These are phyloP conservation scores for Latrodectus elegans DNA, from an alignment of 2,888 invertebrate species.

Conservation along the genomic window DNA sequence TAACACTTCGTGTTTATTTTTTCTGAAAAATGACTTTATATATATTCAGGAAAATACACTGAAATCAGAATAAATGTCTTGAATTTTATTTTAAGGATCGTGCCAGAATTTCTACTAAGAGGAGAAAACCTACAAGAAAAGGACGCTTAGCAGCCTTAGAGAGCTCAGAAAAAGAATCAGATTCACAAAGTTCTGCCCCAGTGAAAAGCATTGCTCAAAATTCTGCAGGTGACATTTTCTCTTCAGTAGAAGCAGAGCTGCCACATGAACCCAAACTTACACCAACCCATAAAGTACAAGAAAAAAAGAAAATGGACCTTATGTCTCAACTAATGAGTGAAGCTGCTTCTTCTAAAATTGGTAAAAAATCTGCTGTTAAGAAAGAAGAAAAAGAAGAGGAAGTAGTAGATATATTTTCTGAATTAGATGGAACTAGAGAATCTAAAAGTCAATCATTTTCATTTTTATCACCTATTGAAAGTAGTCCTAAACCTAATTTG, in stretches of 20 bases:
- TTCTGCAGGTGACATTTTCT: conserved; percentile 27
- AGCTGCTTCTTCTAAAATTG: conserved; percentile 39
- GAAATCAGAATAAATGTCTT: background rate
- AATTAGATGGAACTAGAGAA: conserved; percentile 4
- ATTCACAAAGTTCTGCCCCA: background rate
- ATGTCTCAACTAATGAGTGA: conserved; percentile 60
- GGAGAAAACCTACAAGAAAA: conserved; percentile 59
- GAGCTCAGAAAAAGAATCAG: conserved; percentile 34
- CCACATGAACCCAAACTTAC: background rate
- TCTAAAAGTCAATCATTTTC: conserved; percentile 47
- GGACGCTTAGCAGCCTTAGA: conserved; percentile 51
- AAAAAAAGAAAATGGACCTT: conserved; percentile 59
- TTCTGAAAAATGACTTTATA: too few species aligned
- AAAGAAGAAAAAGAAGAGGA: conserved; percentile 47
- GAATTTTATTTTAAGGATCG: conserved; percentile 37
- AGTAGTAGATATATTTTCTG: conserved; percentile 49
- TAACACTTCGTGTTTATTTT: too few species aligned
- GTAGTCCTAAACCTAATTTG: background rate
- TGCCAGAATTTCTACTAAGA: conserved; percentile 52
- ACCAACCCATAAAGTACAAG: conserved; percentile 31
- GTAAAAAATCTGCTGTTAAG: background rate
- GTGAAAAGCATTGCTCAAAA: background rate
- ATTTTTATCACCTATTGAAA: conserved; percentile 39
- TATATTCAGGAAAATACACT: too few species aligned
- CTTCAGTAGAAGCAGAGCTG: background rate